Evolutionary conservation across 2,888 invertebrate genomes (phyloP).

Genomic region (Ennomos quercinarius): DNA sequence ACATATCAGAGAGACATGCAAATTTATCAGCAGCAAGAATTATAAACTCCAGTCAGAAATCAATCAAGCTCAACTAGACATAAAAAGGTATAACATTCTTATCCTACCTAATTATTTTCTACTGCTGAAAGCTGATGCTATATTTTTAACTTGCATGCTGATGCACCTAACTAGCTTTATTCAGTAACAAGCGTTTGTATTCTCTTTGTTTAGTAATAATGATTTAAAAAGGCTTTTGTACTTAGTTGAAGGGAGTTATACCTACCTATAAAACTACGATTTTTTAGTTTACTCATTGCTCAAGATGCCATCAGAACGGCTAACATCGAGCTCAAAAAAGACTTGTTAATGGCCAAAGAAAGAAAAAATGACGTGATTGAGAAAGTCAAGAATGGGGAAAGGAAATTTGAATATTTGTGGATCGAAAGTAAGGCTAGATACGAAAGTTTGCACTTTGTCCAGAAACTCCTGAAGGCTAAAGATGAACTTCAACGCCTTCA

Average conservation of each 20-base stretch:
- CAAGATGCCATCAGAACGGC: constrained; percentile 61
- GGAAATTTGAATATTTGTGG: constrained; percentile 71
- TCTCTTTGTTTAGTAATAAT: too few species aligned
- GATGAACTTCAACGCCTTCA: constrained; percentile 48
- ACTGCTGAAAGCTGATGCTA: too few species aligned
- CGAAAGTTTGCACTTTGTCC: constrained; percentile 68
- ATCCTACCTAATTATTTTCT: too few species aligned
- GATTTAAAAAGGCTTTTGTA: too few species aligned
- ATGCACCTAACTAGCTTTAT: too few species aligned
- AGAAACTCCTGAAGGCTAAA: constrained; percentile 53
- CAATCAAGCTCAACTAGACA: constrained; percentile 63
- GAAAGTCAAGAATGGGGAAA: constrained; percentile 56
- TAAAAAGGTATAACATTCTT: constrained; percentile 58
- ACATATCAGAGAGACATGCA: constrained; percentile 58
- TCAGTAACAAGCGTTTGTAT: too few species aligned
- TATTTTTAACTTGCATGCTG: too few species aligned
- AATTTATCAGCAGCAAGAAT: constrained; percentile 60
- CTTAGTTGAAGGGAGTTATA: not conserved
- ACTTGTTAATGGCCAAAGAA: constrained; percentile 60
- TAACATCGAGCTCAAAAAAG: constrained; percentile 67
- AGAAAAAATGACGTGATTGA: constrained; percentile 53
- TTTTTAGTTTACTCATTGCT: constrained; percentile 58
- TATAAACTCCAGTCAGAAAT: constrained; percentile 67
- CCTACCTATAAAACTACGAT: not conserved
- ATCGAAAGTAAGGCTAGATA: constrained; percentile 59